Conservation (phyloP, 2,888 invertebrate species). For the Salticus scenicus region DNA sequence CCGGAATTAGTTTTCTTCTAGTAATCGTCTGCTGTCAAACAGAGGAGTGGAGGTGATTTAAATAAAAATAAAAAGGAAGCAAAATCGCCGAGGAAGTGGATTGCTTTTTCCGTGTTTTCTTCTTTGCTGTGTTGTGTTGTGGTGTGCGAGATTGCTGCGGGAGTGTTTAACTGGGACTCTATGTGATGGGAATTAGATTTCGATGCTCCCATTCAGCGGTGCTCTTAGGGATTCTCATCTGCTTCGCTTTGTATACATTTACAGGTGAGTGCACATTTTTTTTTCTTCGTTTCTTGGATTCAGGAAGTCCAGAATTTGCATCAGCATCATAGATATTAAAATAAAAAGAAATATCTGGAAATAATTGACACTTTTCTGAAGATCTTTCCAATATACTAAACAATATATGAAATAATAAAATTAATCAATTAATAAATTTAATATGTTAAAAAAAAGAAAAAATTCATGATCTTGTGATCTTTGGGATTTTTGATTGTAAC, state of each 20-base stretch:
- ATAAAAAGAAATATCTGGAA: no score
- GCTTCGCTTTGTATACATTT: constrained; percentile 14
- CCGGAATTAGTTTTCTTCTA: constrained; percentile 1
- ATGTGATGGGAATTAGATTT: constrained; percentile 36
- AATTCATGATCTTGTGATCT: no score
- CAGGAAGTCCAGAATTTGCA: no score
- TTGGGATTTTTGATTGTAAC: no score
- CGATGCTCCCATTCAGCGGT: constrained; percentile 20
- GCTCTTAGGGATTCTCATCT: constrained; percentile 25
- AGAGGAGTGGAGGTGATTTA: neutral
- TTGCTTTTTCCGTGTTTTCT: neutral
- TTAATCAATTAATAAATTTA: no score
- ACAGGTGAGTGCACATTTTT: constrained; percentile 17
- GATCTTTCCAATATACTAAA: no score
- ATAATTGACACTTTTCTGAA: no score
- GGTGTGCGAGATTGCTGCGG: constrained; percentile 16
- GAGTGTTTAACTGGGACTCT: constrained; percentile 22
- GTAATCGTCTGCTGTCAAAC: neutral
- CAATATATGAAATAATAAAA: no score
- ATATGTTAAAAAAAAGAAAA: no score
- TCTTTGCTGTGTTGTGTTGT: neutral
- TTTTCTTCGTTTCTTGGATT: neutral
- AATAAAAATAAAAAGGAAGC: no score
- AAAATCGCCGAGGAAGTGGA: constrained; percentile 18
- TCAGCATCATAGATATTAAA: no score